Base-by-base conservation (phyloP, 2,888 invertebrate genomes). In the Laspeyria flexula region DNA sequence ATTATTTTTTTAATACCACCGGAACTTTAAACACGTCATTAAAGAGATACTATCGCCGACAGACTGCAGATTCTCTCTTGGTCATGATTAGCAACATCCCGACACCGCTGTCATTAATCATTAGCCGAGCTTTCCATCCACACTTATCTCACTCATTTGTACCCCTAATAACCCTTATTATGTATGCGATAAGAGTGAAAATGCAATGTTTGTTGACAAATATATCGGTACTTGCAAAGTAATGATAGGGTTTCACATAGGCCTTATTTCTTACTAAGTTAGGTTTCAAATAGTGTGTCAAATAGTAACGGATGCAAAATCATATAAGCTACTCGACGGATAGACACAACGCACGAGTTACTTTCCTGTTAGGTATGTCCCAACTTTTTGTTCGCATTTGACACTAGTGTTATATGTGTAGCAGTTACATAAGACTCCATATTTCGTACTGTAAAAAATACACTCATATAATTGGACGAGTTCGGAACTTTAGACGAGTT, bases 321-420 rank as follows among this genome's bases (percentile, higher is more conserved):
- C 59, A 63, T 62, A 51, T 66, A 67, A 63, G 64, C 58, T 65
- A 49, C 54, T 68, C 53, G 64, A 66, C 86, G 86, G 83, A 87
- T 85, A 82, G 67, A 51, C 53, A 68, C 62, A 61, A 67, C n/a
- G 69, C 73, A 69, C 71, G 59, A 72, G 64, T 79, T 75, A 79
- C 77, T 83, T 86, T 85, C 86, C 85, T 84, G 81, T 75, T 75
- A n/a, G n/a, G n/a, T n/a, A 77, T 74, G 78, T 65, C 70, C 63
- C 54, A 62, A 65, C 60, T 44, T 38, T 37, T 39, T 34, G 27
- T 29, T 49, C 11, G 35, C 23, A 43, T 47, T 33, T 37, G 43
- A 37, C 33, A 33, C 43, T 43, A 47, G 31, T 38, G 37, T 29
- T 30, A 40, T 35, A 39, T 16, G n/a, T n/a, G n/a, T n/a, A 18